phyloP scores from a whole-genome alignment of 2,888 invertebrate genomes.

The Noctuana brunneofusca region DNA sequence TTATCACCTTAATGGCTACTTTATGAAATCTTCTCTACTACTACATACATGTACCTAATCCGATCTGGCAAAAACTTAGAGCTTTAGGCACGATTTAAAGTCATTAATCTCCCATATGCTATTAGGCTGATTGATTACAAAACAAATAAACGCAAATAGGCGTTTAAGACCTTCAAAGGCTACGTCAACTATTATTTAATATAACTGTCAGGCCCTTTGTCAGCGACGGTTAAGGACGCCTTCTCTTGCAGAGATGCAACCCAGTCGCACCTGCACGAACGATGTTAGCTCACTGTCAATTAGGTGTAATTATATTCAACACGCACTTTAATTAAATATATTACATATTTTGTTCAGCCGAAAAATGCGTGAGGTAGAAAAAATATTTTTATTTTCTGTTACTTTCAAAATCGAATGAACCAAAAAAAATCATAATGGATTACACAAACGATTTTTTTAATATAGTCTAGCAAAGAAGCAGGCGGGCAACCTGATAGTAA shows the following conservation, averaged over 20 bases:
- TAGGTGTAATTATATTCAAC: constrained; percentile 1
- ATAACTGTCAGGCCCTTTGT: constrained; percentile 36
- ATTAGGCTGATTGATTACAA: constrained; percentile 22
- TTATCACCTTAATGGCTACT: constrained; percentile 11
- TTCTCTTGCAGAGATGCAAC: constrained; percentile 20
- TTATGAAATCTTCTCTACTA: too few species aligned
- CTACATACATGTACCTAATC: neutral
- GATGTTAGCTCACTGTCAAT: constrained; percentile 22
- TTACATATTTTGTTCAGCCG: too few species aligned
- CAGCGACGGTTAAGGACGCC: constrained; percentile 41
- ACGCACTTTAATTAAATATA: neutral
- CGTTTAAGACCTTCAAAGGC: constrained; percentile 34
- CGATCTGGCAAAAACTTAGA: constrained; percentile 6
- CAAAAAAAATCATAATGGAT: too few species aligned
- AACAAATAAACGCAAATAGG: constrained; percentile 27
- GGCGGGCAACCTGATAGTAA: too few species aligned
- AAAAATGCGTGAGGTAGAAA: neutral
- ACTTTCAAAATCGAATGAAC: too few species aligned
- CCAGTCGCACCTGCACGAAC: constrained; percentile 25
- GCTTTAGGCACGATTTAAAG: neutral
- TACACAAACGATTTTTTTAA: too few species aligned
- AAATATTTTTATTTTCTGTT: too few species aligned
- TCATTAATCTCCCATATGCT: constrained; percentile 10
- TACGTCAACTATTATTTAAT: constrained; percentile 45
- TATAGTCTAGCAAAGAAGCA: too few species aligned